phyloP scores from a whole-genome alignment of 2,113 vertebrate genomes.

The Ondatra zibethicus region DNA sequence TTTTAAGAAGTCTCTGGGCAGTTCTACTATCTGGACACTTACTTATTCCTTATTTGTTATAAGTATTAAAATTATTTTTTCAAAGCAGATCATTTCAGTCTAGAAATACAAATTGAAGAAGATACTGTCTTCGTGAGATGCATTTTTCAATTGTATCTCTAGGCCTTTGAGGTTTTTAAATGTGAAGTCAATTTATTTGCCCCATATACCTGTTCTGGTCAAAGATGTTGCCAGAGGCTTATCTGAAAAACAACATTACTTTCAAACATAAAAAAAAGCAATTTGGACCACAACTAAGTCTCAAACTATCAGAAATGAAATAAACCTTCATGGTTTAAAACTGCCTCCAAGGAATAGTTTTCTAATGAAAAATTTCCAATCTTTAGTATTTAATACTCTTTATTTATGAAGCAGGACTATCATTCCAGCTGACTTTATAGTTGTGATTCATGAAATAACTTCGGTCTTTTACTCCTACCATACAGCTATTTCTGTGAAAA shows the following conservation, averaged over 20 bases:
- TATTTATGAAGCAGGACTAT: constrained; percentile 23
- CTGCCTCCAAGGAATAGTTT: background rate
- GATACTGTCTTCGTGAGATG: constrained; percentile 76
- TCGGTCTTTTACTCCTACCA: background rate
- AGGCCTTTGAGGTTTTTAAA: constrained; percentile 73
- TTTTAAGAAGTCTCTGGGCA: constrained; percentile 41
- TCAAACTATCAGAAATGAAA: constrained; percentile 42
- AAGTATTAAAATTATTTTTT: constrained; percentile 61
- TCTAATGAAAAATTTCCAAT: constrained; percentile 50
- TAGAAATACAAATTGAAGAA: constrained; percentile 54
- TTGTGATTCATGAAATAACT: constrained; percentile 33
- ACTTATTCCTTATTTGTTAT: background rate
- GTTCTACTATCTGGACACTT: too few relatives aligned
- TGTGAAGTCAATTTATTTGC: constrained; percentile 83
- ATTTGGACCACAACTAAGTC: constrained; percentile 23
- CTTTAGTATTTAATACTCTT: constrained; percentile 7
- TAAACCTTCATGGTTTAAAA: background rate
- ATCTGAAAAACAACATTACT: constrained; percentile 71
- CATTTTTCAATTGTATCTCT: constrained; percentile 77
- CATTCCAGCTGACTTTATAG: background rate
- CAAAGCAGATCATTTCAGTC: constrained; percentile 46
- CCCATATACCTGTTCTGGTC: constrained; percentile 65
- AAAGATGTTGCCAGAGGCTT: constrained; percentile 80
- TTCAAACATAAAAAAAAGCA: constrained; percentile 33
- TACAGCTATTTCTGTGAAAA: background rate